Percentiles rank a stretch among this genome's conserved stretches.
Evolutionary conservation across 2,888 invertebrate genomes (phyloP).

Genomic region (Zele albiditarsus): DNA sequence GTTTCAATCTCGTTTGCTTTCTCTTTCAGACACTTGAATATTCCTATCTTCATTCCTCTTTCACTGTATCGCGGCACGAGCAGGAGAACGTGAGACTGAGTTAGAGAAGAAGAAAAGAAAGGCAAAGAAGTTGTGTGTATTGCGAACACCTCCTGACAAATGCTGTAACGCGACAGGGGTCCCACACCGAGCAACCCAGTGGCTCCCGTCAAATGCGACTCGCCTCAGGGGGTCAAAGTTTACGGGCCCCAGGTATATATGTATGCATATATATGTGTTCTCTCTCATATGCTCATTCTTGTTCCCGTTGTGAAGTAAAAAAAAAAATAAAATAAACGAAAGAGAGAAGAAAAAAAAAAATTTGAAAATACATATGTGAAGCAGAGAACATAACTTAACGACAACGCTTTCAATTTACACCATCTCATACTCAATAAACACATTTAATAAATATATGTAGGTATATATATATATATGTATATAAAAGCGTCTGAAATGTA

Average conservation of each 20-base stretch:
- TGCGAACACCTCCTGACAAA: slow-evolving; percentile 52
- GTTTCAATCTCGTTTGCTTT: not conserved
- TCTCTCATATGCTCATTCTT: not conserved
- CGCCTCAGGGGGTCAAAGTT: slow-evolving; percentile 47
- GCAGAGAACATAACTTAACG: slow-evolving; percentile 13
- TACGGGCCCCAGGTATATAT: slow-evolving; percentile 28
- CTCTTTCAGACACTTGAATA: not conserved
- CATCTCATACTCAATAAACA: slow-evolving; percentile 8
- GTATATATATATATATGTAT: not conserved
- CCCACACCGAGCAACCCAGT: slow-evolving; percentile 24
- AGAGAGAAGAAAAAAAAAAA: not conserved
- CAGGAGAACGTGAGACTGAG: not conserved
- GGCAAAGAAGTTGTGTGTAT: slow-evolving; percentile 39
- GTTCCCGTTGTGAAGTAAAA: not conserved
- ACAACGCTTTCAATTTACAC: slow-evolving; percentile 18
- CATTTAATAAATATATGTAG: not conserved
- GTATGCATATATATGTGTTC: not conserved
- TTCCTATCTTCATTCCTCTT: not conserved
- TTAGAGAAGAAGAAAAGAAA: not conserved
- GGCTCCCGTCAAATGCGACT: slow-evolving; percentile 45
- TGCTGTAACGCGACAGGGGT: slow-evolving; percentile 49
- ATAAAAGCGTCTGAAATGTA: not conserved
- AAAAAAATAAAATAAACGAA: not conserved
- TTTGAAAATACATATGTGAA: slow-evolving; percentile 18
- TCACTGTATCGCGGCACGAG: not conserved